These are phyloP conservation scores for Tanaodytes sp. DNA, from an alignment of 2,888 invertebrate genomes.

Conservation along the genomic window DNA sequence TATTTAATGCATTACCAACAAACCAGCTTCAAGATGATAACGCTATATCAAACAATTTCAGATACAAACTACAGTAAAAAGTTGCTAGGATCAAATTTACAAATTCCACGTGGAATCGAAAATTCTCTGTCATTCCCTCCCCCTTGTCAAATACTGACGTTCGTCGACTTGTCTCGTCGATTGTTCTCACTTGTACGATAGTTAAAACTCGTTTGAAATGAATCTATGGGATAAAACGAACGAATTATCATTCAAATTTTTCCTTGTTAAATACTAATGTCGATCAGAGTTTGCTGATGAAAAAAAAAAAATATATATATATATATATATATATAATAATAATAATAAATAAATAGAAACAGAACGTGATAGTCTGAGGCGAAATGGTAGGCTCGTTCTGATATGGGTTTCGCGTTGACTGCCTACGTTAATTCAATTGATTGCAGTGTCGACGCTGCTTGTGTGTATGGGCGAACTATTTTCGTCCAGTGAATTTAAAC, in stretches of 20 bases:
- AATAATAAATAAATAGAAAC: no score
- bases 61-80: slow-evolving; percentile 52
- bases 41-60: slow-evolving; percentile 50
- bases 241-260: no score
- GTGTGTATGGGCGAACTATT: slow-evolving; percentile 32
- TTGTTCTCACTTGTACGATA: slow-evolving; percentile 38
- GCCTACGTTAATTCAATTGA: slow-evolving; percentile 42
- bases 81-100: slow-evolving; percentile 49
- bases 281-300: not conserved
- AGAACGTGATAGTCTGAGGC: slow-evolving; percentile 60
- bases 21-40: slow-evolving; percentile 43
- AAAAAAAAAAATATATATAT: no score
- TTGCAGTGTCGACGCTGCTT: slow-evolving; percentile 45
- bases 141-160: slow-evolving; percentile 40
- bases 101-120: slow-evolving; percentile 26
- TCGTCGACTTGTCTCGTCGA: slow-evolving; percentile 20
- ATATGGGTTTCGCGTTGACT: slow-evolving; percentile 59
- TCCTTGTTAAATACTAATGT: not conserved
- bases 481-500: slow-evolving; percentile 54
- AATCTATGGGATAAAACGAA: slow-evolving; percentile 8
- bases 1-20: slow-evolving; percentile 52
- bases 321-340: no score
- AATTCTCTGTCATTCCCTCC: slow-evolving; percentile 19
- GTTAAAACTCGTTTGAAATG: slow-evolving; percentile 22
- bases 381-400: slow-evolving; percentile 66